These are phyloP conservation scores for Phycodurus eques DNA, from an alignment of 2,113 vertebrate species.

Conservation along the genomic window DNA sequence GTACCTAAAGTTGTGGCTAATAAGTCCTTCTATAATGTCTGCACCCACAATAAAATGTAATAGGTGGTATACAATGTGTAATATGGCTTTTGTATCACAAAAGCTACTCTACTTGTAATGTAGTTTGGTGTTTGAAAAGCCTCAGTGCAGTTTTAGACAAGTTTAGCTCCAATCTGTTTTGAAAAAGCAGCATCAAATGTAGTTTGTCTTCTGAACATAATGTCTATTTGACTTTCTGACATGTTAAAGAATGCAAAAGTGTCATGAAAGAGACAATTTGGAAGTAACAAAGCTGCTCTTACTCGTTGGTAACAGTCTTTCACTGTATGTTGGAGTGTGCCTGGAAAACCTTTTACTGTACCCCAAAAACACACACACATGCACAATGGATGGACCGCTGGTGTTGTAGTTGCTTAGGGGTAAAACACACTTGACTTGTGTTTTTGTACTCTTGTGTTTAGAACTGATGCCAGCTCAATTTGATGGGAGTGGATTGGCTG, in stretches of 20 bases:
- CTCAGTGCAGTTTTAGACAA: background rate
- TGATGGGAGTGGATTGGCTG: background rate
- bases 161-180: background rate
- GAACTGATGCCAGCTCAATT: constrained; percentile 23
- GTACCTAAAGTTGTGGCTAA: background rate
- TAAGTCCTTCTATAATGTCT: background rate
- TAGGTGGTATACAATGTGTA: background rate
- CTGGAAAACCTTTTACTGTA: constrained; percentile 2
- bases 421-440: background rate
- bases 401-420: background rate
- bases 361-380: background rate
- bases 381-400: background rate
- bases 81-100: background rate
- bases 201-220: background rate
- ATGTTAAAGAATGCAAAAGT: background rate
- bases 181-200: background rate
- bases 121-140: background rate
- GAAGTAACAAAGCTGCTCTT: background rate
- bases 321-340: background rate
- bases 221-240: background rate
- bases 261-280: background rate
- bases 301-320: background rate
- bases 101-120: background rate
- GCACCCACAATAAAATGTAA: background rate
- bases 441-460: constrained; percentile 2